phyloP scores from a whole-genome alignment of 2,113 vertebrate genomes.

The Sula dactylatra region DNA sequence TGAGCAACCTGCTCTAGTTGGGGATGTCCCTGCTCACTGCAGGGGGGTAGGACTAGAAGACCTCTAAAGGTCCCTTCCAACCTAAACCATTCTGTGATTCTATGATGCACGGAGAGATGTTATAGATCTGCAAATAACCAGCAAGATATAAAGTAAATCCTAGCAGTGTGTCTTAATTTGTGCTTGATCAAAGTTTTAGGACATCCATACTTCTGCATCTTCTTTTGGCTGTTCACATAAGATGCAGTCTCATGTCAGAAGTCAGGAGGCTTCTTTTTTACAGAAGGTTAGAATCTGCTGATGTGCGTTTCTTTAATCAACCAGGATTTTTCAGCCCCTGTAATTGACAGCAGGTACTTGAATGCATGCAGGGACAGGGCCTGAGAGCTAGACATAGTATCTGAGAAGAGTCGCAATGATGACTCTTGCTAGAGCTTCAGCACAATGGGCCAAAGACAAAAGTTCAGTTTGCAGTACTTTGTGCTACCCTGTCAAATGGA shows the following conservation, averaged over 20 bases:
- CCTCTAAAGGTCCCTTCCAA: too few species aligned
- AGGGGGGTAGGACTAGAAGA: too few species aligned
- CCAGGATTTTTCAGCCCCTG: neutral
- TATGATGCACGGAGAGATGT: too few species aligned
- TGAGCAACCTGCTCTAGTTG: too few species aligned
- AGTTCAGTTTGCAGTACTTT: fast-evolving
- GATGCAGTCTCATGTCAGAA: neutral
- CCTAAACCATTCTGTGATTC: too few species aligned
- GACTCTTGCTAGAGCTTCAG: neutral
- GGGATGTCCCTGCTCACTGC: too few species aligned
- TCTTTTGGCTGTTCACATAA: neutral
- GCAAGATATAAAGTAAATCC: neutral
- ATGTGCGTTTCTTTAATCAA: neutral
- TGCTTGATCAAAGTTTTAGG: neutral
- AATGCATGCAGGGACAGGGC: fast-evolving
- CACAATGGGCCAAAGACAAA: fast-evolving
- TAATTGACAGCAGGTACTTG: neutral
- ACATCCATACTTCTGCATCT: neutral
- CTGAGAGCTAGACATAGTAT: neutral
- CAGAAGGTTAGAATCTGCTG: neutral
- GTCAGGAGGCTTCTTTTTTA: neutral
- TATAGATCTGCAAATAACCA: neutral
- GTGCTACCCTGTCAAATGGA: neutral
- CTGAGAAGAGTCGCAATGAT: fast-evolving
- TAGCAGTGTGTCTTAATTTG: neutral